phyloP scores from a whole-genome alignment of 2,113 vertebrate genomes.

The Lycaon pictus region DNA sequence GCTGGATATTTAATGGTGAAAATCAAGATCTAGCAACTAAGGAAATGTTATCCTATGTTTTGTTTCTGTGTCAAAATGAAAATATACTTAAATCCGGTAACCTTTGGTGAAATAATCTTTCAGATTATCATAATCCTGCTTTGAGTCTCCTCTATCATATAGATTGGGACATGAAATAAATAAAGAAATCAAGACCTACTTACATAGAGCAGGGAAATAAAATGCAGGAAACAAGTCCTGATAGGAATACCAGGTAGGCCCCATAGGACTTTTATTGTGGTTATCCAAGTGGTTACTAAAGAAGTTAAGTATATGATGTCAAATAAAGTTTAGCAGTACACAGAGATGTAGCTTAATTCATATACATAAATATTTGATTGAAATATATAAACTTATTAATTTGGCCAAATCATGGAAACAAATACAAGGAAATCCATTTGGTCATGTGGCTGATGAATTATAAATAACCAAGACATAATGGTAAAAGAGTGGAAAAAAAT shows the following conservation, averaged over 20 bases:
- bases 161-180: conserved; percentile 76
- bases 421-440: conserved; percentile 74
- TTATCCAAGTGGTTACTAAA: conserved; percentile 38
- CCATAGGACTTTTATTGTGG: conserved; percentile 9
- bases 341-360: background rate
- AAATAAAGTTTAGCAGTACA: conserved; percentile 77
- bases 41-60: conserved; percentile 63
- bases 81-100: conserved; percentile 61
- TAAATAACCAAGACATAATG: conserved; percentile 86
- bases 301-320: conserved; percentile 53
- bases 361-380: conserved; percentile 64
- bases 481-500: conserved; percentile 79
- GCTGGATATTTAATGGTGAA: conserved; percentile 60
- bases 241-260: conserved; percentile 72
- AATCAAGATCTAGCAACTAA: conserved; percentile 67
- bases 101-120: conserved; percentile 78
- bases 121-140: conserved; percentile 57
- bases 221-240: conserved; percentile 58
- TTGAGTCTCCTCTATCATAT: conserved; percentile 73
- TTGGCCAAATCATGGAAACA: conserved; percentile 67
- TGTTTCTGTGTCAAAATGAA: conserved; percentile 73
- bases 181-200: conserved; percentile 78
- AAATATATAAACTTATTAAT: conserved; percentile 72
- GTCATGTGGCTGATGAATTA: conserved; percentile 76
- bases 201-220: conserved; percentile 74